Percentiles rank a stretch among this genome's conserved stretches.
phyloP scores from a whole-genome alignment of 2,888 invertebrate species.

The Zootermopsis nevadensis region DNA sequence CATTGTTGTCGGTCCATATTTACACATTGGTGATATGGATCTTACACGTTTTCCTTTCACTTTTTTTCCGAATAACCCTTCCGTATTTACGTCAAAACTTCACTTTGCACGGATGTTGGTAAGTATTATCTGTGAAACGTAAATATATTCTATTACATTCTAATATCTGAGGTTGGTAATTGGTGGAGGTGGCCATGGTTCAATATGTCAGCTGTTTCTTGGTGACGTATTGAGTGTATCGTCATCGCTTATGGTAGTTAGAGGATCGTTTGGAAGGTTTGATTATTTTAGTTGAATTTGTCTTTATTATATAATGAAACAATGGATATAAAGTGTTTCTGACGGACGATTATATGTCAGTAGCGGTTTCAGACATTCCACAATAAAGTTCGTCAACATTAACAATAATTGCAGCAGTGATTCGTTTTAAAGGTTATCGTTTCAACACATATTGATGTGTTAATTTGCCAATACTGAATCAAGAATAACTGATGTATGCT shows the following conservation, averaged over 20 bases:
- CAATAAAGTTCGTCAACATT: not conserved
- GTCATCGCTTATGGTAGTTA: not conserved
- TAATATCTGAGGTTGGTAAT: too few relatives aligned
- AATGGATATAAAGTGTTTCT: not conserved
- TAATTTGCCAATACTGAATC: not conserved
- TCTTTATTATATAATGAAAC: not conserved
- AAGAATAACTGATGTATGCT: not conserved
- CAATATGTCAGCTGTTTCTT: conserved; percentile 22
- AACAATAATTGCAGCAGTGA: not conserved
- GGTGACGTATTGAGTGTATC: conserved; percentile 24
- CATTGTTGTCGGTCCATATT: too few relatives aligned
- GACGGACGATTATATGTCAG: not conserved
- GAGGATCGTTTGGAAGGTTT: not conserved
- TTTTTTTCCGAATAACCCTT: too few relatives aligned
- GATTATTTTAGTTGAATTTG: not conserved
- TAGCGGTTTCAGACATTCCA: not conserved
- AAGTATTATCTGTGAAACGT: too few relatives aligned
- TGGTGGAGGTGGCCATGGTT: not conserved
- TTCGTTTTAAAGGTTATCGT: not conserved
- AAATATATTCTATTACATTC: too few relatives aligned
- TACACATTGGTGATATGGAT: too few relatives aligned
- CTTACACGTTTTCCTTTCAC: too few relatives aligned
- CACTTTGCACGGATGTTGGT: too few relatives aligned
- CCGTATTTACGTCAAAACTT: too few relatives aligned
- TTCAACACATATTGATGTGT: not conserved